Conservation (phyloP, 2,113 vertebrate genomes). For the Notechis scutatus region DNA sequence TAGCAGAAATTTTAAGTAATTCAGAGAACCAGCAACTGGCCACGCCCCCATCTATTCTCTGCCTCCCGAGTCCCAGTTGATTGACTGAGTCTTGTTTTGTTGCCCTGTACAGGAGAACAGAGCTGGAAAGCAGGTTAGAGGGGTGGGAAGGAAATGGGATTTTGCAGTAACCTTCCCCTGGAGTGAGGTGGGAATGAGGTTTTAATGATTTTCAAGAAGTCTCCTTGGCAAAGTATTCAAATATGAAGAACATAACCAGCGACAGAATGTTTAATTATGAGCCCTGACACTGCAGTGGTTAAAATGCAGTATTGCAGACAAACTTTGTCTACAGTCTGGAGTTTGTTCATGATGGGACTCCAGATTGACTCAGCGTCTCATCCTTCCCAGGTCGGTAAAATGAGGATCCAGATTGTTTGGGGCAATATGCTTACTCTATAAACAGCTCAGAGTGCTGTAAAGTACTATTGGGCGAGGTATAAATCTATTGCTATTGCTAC, state of each 20-base stretch:
- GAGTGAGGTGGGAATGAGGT: neutral
- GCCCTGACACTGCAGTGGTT: neutral
- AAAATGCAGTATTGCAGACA: neutral
- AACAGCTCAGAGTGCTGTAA: neutral
- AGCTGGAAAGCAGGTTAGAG: no score
- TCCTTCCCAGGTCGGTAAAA: no score
- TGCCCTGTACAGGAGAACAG: no score
- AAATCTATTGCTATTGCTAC: neutral
- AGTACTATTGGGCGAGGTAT: neutral
- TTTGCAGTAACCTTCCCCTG: no score
- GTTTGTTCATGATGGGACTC: neutral
- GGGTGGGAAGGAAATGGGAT: no score
- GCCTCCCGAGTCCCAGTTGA: no score
- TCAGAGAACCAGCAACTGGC: no score
- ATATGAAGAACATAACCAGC: constrained; percentile 6
- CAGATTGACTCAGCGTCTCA: no score
- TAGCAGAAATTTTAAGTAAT: no score
- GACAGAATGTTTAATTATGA: neutral
- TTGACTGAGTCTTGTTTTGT: no score
- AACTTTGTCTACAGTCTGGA: neutral
- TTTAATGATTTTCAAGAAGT: constrained; percentile 15
- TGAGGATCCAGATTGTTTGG: neutral
- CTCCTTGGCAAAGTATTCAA: constrained; percentile 6
- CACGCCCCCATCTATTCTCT: no score
- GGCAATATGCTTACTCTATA: neutral